Conservation (phyloP, 2,888 invertebrate genomes). For the Teinopalpus imperialis region DNA sequence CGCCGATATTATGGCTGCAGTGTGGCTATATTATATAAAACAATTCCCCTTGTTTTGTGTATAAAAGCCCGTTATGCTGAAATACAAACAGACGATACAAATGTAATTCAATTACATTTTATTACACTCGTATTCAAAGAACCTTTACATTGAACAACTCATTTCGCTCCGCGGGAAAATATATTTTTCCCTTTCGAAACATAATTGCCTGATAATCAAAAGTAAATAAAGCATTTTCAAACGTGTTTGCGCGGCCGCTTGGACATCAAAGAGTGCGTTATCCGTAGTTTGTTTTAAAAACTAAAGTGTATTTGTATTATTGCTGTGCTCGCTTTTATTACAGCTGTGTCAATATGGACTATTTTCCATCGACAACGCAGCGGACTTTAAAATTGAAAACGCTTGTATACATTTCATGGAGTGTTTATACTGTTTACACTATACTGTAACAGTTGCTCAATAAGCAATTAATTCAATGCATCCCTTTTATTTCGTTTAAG, state of each 20-base stretch:
- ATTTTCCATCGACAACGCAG: conserved; percentile 5
- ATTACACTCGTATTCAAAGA: too few relatives aligned
- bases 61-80: too few relatives aligned
- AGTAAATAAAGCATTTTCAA: conserved; percentile 11
- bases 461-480: conserved; percentile 17
- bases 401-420: conserved; percentile 21
- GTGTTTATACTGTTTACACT: conserved; percentile 15
- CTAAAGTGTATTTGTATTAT: conserved; percentile 21
- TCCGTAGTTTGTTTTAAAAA: conserved; percentile 21
- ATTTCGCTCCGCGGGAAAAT: background rate
- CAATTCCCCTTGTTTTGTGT: too few relatives aligned
- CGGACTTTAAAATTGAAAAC: conserved; percentile 18
- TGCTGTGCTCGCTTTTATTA: conserved; percentile 21
- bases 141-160: background rate
- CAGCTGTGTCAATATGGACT: conserved; percentile 29
- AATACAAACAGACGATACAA: too few relatives aligned
- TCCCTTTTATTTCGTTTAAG: too few relatives aligned
- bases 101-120: too few relatives aligned
- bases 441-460: conserved; percentile 14
- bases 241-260: conserved; percentile 10
- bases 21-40: too few relatives aligned
- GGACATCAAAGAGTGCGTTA: conserved; percentile 20
- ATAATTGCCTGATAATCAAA: conserved; percentile 14
- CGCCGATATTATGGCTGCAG: too few relatives aligned
- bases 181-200: background rate